A percentile compares a stretch with the other conserved stretches of the same genome.
These are phyloP conservation scores for Patiria miniata DNA, from an alignment of 35 echinoderm and acorn worm species.

Conservation along the genomic window DNA sequence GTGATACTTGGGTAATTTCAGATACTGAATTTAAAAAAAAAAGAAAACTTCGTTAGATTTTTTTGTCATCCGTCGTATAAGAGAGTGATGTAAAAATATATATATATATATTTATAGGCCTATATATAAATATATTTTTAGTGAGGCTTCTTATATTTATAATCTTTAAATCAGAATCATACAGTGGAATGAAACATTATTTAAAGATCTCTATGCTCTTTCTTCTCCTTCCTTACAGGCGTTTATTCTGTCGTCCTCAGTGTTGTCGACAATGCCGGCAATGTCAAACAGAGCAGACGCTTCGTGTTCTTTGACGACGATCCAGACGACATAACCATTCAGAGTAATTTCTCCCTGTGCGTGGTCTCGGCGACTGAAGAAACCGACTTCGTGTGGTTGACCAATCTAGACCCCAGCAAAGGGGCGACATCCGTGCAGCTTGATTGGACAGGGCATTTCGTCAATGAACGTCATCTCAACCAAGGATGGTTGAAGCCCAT, in stretches of 20 bases:
- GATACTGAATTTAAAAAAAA: too few relatives aligned
- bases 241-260: conserved; percentile 27
- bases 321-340: background rate
- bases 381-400: conserved; percentile 23
- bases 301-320: conserved; percentile 34
- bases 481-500: background rate
- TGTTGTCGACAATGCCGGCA: conserved; percentile 20
- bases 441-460: background rate
- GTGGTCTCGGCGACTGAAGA: background rate
- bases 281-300: background rate
- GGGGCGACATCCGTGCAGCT: background rate
- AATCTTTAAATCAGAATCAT: too few relatives aligned
- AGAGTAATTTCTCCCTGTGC: background rate
- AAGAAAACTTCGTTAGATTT: too few relatives aligned
- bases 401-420: background rate
- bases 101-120: too few relatives aligned
- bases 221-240: background rate
- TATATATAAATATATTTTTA: too few relatives aligned
- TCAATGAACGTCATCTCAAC: background rate
- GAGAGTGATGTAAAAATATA: too few relatives aligned
- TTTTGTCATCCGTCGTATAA: too few relatives aligned
- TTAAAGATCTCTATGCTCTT: background rate
- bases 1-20: too few relatives aligned
- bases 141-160: too few relatives aligned
- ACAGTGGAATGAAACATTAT: background rate